phyloP scores from a whole-genome alignment of 2,113 vertebrate genomes.

The Sinocyclocheilus anshuiensis region DNA sequence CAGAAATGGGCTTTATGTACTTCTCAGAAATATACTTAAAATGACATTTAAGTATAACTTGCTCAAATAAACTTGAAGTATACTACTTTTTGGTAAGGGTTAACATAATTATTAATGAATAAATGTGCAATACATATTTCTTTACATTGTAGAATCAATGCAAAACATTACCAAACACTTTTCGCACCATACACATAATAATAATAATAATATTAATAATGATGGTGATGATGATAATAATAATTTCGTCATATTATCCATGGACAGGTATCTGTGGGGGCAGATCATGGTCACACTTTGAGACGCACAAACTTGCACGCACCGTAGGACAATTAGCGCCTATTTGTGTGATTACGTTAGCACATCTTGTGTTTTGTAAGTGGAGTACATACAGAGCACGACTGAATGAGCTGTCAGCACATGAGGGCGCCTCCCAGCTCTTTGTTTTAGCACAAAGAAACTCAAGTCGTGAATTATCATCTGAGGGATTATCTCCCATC shows the following conservation, averaged over 20 bases:
- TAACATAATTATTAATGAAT: neutral
- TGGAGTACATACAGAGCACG: slow-evolving; percentile 43
- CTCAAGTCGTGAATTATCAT: slow-evolving; percentile 37
- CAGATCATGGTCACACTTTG: neutral
- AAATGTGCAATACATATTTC: neutral
- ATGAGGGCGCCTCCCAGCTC: slow-evolving; percentile 56
- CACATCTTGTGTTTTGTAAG: slow-evolving; percentile 57
- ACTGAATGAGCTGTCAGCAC: slow-evolving; percentile 42
- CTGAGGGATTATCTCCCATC: slow-evolving; percentile 57
- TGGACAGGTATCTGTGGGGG: neutral
- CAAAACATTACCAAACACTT: neutral
- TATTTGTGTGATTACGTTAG: slow-evolving; percentile 55
- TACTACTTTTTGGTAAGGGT: no score
- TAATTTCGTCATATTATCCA: neutral
- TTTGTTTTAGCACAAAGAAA: slow-evolving; percentile 66
- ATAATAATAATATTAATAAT: no score
- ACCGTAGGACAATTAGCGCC: slow-evolving; percentile 71
- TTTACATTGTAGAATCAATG: neutral
- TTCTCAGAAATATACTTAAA: no score
- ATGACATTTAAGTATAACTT: no score
- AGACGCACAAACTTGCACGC: slow-evolving; percentile 17
- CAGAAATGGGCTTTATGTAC: no score
- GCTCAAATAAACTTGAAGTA: no score
- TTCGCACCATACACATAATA: no score
- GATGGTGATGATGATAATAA: no score